Evolutionary conservation across 2,888 invertebrate species (phyloP), one percentile per base, ranked within the genome.

Genomic region (Sphinx pinastri): DNA sequence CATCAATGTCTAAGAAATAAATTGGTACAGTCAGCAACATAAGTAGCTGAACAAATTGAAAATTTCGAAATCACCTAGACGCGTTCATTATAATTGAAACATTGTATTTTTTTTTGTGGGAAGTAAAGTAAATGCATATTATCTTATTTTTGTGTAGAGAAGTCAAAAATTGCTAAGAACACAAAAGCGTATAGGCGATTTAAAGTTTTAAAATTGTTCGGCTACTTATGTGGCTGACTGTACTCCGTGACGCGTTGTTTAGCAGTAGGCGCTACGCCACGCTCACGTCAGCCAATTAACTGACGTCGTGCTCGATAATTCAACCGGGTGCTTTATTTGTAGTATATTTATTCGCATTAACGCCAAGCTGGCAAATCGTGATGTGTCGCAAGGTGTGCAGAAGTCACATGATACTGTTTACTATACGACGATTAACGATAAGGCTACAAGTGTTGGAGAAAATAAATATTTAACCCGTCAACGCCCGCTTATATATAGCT

Each of bases 291-390:
- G 60, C 12, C n/a, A 60, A 60, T 19, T 63, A 49, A 47, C 49
- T 47, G 47, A 57, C 25, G 12, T 60, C 60, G 47, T 60, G 49
- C 13, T 19, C 19, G 49, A 63, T 63, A 12, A 63, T 63, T 63
- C 49, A 63, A 47, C 47, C 47, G 19, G n/a, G 13, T 13, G 13
- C 11, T 51, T 51, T 51, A 51, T 51, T 51, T 51, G 51, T 13
- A 11, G 0, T 8, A 38, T 38, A 38, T 38, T 38, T 38, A 38
- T 38, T 55, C 55, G 2, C 49, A 60, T 63, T 49, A 63, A 49
- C 63, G 49, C 19, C 19, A 16, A 49, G 5, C 47, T 63, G 63
- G 19, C 19, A 63, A 49, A 19, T 63, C 63, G 63, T 63, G 63
- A 63, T 49, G 49, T 49, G 49, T 58, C 58, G 49, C 45, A 45